phyloP scores from a whole-genome alignment of 2,113 vertebrate species.

The Mirounga angustirostris region DNA sequence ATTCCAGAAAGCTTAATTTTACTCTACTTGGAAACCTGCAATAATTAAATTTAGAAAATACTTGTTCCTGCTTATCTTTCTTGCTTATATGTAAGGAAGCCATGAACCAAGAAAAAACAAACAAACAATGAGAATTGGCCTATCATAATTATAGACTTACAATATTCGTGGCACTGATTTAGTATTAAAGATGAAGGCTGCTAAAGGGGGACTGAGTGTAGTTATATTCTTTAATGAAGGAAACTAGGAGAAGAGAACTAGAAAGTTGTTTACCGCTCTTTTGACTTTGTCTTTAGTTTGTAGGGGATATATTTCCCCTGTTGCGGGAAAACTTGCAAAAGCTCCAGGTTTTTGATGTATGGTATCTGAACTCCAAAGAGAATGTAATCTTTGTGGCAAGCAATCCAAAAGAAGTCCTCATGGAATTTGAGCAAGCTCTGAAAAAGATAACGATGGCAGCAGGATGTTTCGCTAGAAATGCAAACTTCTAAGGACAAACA shows the following conservation, averaged over 20 bases:
- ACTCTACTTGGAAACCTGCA: not conserved
- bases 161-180: not conserved
- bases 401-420: constrained; percentile 83
- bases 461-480: constrained; percentile 78
- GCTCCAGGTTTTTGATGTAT: constrained; percentile 83
- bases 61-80: not conserved
- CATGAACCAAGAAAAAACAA: not conserved
- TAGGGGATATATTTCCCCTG: constrained; percentile 72
- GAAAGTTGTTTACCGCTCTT: constrained; percentile 82
- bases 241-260: constrained; percentile 53
- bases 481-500: constrained; percentile 84
- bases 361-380: constrained; percentile 83
- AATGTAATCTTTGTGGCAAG: constrained; percentile 83
- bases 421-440: constrained; percentile 84
- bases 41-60: constrained; percentile 27
- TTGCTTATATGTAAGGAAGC: not conserved
- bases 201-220: not conserved
- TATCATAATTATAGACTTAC: not conserved
- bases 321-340: constrained; percentile 75
- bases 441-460: constrained; percentile 83
- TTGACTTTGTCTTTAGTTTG: constrained; percentile 82
- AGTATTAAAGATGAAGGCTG: not conserved
- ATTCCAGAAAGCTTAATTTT: not conserved
- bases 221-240: constrained; percentile 20
- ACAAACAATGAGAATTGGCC: not conserved